Conservation (phyloP, 2,797 vertebrate species). For the Xenops minutus region DNA sequence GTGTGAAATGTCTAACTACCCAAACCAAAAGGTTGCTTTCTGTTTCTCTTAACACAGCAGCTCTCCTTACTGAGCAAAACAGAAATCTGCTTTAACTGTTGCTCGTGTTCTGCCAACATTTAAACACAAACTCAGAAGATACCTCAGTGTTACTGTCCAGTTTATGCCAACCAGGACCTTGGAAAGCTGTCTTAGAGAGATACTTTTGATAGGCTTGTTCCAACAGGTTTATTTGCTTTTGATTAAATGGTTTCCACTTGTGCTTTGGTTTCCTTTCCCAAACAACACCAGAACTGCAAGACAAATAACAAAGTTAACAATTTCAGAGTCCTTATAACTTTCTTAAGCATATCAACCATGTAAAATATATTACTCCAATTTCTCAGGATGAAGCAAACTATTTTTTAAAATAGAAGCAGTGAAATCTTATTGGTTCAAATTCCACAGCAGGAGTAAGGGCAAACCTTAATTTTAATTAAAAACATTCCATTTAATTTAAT, state of each 20-base stretch:
- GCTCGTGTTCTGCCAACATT: background rate
- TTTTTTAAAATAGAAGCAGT: background rate
- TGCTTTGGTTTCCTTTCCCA: conserved; percentile 93
- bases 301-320: conserved; percentile 1
- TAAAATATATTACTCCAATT: background rate
- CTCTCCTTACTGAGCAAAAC: background rate
- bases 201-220: conserved; percentile 88
- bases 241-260: conserved; percentile 93
- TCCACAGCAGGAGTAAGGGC: background rate
- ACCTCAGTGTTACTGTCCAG: conserved; percentile 89
- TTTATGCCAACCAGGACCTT: conserved; percentile 78
- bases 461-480: background rate
- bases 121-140: background rate
- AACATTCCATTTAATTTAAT: background rate
- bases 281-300: conserved; percentile 89
- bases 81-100: background rate
- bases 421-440: background rate
- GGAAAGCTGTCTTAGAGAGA: conserved; percentile 41
- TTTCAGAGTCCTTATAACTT: background rate
- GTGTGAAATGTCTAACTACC: background rate
- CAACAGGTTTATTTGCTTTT: conserved; percentile 89
- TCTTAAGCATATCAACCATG: background rate
- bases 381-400: background rate
- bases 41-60: background rate
- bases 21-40: background rate